These are phyloP conservation scores for Arrhopalites spinosus DNA, from an alignment of 2,888 invertebrate genomes.

Conservation along the genomic window DNA sequence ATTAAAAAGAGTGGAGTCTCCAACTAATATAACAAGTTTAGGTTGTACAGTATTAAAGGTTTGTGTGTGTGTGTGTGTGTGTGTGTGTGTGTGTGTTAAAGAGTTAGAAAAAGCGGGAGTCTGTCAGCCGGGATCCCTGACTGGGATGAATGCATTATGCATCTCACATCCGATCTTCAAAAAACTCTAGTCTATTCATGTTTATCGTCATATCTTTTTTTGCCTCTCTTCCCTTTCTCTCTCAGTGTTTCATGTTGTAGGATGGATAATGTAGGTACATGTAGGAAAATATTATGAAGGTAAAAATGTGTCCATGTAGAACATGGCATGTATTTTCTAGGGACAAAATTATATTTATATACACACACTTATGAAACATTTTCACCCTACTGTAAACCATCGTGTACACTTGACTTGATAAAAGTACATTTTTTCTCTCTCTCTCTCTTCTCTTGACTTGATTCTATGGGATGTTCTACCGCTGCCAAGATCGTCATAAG, in stretches of 20 bases:
- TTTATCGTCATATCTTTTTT: constrained; percentile 30
- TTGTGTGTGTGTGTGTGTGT: no score
- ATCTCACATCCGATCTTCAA: constrained; percentile 35
- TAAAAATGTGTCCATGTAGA: neutral
- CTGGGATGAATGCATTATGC: constrained; percentile 21
- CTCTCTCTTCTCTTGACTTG: constrained; percentile 20
- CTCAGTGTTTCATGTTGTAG: neutral
- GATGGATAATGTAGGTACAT: neutral
- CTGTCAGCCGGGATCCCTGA: no score
- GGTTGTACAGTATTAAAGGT: no score
- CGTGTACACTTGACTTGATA: constrained; percentile 15
- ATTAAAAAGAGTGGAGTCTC: no score
- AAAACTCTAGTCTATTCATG: constrained; percentile 26
- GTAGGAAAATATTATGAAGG: neutral
- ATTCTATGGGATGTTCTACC: constrained; percentile 4
- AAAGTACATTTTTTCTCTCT: neutral
- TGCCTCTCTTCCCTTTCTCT: neutral
- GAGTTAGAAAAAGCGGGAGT: no score
- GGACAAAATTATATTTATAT: constrained; percentile 33
- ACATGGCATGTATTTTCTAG: neutral
- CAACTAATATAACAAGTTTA: no score
- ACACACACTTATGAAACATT: constrained; percentile 22
- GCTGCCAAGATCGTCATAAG: constrained; percentile 17
- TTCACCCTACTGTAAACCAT: constrained; percentile 22
- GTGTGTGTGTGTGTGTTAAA: no score